phyloP scores from a whole-genome alignment of 2,888 invertebrate species.

The Stictocephala bisonia region DNA sequence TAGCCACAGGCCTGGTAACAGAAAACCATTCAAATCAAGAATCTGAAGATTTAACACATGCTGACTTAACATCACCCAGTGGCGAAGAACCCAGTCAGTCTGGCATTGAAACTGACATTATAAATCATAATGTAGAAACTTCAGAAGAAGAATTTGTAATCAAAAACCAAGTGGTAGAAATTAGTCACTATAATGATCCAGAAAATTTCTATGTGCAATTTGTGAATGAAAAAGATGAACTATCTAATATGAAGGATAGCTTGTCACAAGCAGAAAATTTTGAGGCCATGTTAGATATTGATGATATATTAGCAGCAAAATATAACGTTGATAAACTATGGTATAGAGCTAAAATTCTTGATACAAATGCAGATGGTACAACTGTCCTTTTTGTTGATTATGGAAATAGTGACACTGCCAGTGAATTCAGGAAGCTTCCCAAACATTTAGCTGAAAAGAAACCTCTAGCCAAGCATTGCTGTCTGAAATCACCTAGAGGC shows the following conservation, averaged over 20 bases:
- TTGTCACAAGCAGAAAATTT: neutral
- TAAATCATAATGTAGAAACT: neutral
- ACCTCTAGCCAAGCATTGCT: neutral
- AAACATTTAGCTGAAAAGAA: neutral
- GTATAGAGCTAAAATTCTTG: neutral
- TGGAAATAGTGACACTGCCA: neutral
- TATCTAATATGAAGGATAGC: neutral
- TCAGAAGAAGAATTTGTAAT: too few relatives aligned
- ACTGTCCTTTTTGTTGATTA: neutral
- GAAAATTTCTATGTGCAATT: neutral
- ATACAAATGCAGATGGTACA: neutral
- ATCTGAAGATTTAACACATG: slow-evolving; percentile 16
- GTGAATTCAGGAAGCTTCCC: neutral
- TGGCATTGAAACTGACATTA: too few relatives aligned
- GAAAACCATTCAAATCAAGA: neutral
- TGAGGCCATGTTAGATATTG: neutral
- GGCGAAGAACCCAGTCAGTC: too few relatives aligned
- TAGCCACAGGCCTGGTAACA: neutral
- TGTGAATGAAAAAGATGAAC: neutral
- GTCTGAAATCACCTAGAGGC: neutral
- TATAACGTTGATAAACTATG: neutral
- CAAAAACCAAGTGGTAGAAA: neutral
- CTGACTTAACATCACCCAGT: too few relatives aligned
- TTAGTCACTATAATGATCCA: neutral
- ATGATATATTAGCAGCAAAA: neutral